Percentiles rank a stretch among this genome's conserved stretches.
phyloP scores from a whole-genome alignment of 2,113 vertebrate genomes.

The Acrocephalus arundinaceus region DNA sequence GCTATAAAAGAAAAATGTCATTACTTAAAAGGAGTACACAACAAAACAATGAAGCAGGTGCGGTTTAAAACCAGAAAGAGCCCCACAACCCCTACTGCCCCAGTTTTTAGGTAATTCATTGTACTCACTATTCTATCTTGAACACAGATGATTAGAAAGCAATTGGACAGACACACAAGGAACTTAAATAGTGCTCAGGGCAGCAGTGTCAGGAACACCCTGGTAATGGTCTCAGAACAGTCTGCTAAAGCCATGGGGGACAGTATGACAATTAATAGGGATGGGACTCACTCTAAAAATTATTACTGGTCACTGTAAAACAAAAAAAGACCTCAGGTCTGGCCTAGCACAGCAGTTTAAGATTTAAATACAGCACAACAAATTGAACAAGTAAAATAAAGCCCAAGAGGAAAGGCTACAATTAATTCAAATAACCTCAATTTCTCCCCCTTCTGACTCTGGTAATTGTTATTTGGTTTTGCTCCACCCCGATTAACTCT shows the following conservation, averaged over 20 bases:
- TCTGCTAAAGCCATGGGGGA: background rate
- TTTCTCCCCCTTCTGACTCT: background rate
- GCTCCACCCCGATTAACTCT: background rate
- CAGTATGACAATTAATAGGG: accelerated
- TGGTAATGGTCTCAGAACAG: background rate
- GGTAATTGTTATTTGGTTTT: background rate
- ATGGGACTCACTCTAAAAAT: too few species aligned
- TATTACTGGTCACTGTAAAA: too few species aligned
- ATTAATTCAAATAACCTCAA: background rate
- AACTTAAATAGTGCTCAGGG: background rate
- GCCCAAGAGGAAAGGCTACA: background rate
- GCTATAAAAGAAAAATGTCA: background rate
- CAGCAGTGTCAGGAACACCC: background rate
- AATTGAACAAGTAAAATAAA: background rate
- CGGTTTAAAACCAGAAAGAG: background rate
- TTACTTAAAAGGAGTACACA: background rate
- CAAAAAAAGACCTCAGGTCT: background rate
- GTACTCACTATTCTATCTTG: background rate
- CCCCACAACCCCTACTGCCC: background rate
- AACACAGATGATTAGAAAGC: background rate
- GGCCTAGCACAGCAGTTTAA: background rate
- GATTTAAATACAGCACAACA: background rate
- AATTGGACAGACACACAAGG: accelerated
- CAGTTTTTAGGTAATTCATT: background rate
- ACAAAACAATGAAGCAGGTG: background rate